These are phyloP conservation scores for Lithobius niger DNA, from an alignment of 1,140 invertebrate genomes.

Conservation along the genomic window DNA sequence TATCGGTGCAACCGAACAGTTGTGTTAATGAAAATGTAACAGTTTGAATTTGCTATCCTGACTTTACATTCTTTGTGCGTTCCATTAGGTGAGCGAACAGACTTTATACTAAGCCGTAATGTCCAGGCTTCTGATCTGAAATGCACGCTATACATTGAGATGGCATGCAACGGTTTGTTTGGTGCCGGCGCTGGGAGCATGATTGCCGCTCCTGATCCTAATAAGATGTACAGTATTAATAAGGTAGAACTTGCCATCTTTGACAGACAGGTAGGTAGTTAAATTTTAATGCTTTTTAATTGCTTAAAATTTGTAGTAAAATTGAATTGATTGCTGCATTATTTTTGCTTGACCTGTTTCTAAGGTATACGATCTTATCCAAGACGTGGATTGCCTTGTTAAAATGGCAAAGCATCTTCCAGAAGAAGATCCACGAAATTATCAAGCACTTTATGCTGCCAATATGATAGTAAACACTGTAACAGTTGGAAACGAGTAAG, in stretches of 20 bases:
- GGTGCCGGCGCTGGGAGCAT: conserved; percentile 32
- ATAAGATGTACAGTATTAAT: conserved; percentile 29
- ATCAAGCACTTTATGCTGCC: conserved; percentile 37
- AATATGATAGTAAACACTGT: conserved; percentile 38
- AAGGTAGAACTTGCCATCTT: conserved; percentile 34
- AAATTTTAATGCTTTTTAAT: too few relatives aligned
- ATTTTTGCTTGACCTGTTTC: too few relatives aligned
- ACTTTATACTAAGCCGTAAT: neutral
- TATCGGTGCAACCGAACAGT: too few relatives aligned
- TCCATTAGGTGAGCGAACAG: too few relatives aligned
- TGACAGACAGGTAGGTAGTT: conserved; percentile 27
- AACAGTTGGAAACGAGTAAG: neutral
- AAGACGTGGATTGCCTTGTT: conserved; percentile 36
- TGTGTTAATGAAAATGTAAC: too few relatives aligned
- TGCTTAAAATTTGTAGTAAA: too few relatives aligned
- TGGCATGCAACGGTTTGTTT: conserved; percentile 38
- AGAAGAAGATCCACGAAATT: conserved; percentile 31
- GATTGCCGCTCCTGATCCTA: conserved; percentile 32
- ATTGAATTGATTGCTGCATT: too few relatives aligned
- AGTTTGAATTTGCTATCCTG: too few relatives aligned
- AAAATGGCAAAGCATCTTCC: conserved; percentile 29
- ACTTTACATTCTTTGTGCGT: too few relatives aligned
- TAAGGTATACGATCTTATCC: conserved; percentile 30
- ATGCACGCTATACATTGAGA: conserved; percentile 33
- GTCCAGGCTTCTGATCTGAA: neutral